Conservation (phyloP, 1,140 invertebrate species). For the Gonioctena quinquepunctata region DNA sequence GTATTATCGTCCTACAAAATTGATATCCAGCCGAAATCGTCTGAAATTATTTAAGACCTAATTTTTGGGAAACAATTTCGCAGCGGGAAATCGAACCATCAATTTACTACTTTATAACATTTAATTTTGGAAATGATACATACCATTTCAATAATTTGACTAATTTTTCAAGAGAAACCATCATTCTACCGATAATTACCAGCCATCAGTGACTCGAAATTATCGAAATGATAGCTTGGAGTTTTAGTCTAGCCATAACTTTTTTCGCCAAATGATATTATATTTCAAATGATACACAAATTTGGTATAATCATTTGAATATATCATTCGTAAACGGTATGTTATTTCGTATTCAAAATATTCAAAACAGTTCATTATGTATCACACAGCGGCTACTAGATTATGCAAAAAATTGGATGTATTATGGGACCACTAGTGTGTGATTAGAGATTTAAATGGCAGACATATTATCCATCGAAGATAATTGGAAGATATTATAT, state of each 20-base stretch:
- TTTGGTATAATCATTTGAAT: slow-evolving; percentile 15
- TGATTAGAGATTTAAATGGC: background rate
- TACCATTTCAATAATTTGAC: background rate
- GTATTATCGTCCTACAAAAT: too few species aligned
- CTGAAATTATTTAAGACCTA: too few species aligned
- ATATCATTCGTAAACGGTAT: background rate
- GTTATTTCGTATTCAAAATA: slow-evolving; percentile 3
- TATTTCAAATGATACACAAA: slow-evolving; percentile 11
- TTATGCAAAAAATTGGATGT: background rate
- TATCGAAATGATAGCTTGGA: slow-evolving; percentile 4
- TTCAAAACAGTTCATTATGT: background rate
- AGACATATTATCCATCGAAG: background rate
- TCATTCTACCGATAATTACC: background rate
- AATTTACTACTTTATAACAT: background rate
- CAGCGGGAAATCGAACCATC: background rate
- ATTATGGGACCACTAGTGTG: background rate
- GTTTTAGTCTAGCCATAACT: slow-evolving; percentile 7
- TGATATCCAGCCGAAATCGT: too few species aligned
- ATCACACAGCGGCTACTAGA: background rate
- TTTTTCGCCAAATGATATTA: background rate
- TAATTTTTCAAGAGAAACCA: background rate
- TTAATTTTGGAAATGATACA: background rate
- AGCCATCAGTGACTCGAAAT: background rate
- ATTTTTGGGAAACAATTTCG: background rate
- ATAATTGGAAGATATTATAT: background rate